Evolutionary conservation across 2,113 vertebrate species (phyloP), one percentile per base, ranked within the genome.

Genomic region (Megaceryle torquata): DNA sequence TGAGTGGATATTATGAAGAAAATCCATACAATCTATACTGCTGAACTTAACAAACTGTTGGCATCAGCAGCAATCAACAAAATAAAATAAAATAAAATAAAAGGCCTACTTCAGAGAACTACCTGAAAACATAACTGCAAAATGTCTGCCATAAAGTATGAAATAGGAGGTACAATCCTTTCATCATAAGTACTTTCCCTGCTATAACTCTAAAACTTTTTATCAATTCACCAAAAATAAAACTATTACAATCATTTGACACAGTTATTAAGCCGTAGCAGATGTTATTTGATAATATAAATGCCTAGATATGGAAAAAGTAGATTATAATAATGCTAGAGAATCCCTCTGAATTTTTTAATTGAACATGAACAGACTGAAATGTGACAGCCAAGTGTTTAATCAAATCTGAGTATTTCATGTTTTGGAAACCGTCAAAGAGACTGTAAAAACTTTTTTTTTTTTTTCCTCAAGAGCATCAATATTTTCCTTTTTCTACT

Each of bases 221-320:
- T 39, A 83, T 91, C 76, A 96, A 88, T 81, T 89, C 56, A 71
- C 39, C 13, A 15, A 83, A 93, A 94, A 71, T 78, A 86, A 96
- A 97, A 75, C 86, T 83, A 65, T 93, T 96, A 83, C 35, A 88
- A 81, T 90, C 20, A 91, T 80, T 91, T 96, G 88, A 94, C 68
- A 83, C 64, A 86, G 85, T 77, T 91, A 91, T 95, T 96, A 97
- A 91, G 64, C 54, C 60, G 20, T 18, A 90, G 69, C 90, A 93
- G 94, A 95, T 94, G 93, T 78, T 86, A 95, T 51, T 91, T 88
- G 82, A 93, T 90, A 95, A 90, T 75, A 94, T 59, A 93, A 96
- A 86, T 75, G 90, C 60, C 72, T 48, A 91, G 88, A 94, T 93
- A 82, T 46, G 85, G 82, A 86, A 94, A 92, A 96, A 88, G 46